Evolutionary conservation across 2,797 vertebrate genomes (phyloP).

Genomic region (Peromyscus aztecus): DNA sequence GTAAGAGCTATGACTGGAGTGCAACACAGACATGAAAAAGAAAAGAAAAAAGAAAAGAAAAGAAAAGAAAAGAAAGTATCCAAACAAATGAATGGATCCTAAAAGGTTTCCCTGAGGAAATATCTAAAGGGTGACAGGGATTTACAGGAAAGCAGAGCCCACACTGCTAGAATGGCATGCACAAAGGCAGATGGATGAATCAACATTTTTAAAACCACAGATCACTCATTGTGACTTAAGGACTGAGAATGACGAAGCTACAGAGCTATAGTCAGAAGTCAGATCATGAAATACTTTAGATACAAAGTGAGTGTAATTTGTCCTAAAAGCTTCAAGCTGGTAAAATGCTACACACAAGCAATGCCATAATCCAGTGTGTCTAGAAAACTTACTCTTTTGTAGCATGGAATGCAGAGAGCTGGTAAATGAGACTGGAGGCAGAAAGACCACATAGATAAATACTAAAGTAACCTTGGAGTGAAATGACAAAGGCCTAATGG

Average conservation of each 20-base stretch:
- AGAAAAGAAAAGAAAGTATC: neutral
- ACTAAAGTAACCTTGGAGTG: neutral
- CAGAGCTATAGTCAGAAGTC: neutral
- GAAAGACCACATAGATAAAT: slow-evolving; percentile 1
- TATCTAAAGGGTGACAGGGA: neutral
- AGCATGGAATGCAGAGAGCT: too few relatives aligned
- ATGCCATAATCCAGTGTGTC: neutral
- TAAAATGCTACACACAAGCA: neutral
- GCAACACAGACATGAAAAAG: neutral
- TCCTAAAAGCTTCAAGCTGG: neutral
- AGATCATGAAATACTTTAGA: neutral
- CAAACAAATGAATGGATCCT: neutral
- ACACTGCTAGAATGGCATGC: neutral
- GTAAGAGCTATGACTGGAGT: neutral
- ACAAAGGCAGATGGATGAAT: neutral
- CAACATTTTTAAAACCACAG: neutral
- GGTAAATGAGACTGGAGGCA: neutral
- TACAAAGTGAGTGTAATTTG: neutral
- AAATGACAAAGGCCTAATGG: neutral
- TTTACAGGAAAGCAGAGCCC: neutral
- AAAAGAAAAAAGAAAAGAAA: neutral
- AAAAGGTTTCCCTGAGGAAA: neutral
- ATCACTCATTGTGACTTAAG: neutral
- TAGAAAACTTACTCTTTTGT: neutral
- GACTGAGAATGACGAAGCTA: neutral